Base-by-base conservation (phyloP, 2,888 invertebrate genomes). In the Sinopyrophorus schimmeli region DNA sequence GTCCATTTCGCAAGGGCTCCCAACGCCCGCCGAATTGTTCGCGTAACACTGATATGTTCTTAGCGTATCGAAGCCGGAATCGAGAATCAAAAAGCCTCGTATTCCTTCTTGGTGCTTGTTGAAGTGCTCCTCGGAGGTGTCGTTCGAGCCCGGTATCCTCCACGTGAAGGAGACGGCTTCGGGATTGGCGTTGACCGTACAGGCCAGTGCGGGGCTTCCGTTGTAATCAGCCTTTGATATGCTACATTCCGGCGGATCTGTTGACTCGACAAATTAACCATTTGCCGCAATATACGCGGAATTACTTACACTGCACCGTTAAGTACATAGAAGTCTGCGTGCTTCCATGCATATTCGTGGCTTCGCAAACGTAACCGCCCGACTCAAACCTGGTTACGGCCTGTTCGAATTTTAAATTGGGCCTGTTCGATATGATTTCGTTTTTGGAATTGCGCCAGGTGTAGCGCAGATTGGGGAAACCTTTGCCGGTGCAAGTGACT, bases 21-120 rank as follows among this genome's bases (percentile, higher is more conserved):
- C 69, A 11, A 57, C 55, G 39, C 92, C 93, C 7, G 92, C 88
- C 3, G 84, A 79, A 75, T 94, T 94, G 71, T 88, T 91, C 14
- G 89, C 92, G 61, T 82, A 80, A 72, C 94, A 94, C 44, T 87
- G 79, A 72, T 93, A 94, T 3, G 89, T 92, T 47, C 92, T 80
- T 60, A 79, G 77, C 61, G 81, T 81, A 62, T 83, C 83, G 23
- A 80, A 75, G 39, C 77, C 75, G 4, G 79, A 76, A 61, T 83
- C 83, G 52, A 87, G 74, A 17, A 79, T 75, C 52, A 92, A 79
- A 70, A 79, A 81, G 62, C 82, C 81, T 57, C 77, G 76, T 30
- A 79, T 71, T 2, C 77, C 77, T 40, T 77, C 74, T 46, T 76
- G 76, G 26, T 73, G 69, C 40, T 78, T 77, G 54, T 83, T 81